These are phyloP conservation scores for Spinus olivaceus DNA, from an alignment of 2,797 vertebrate genomes.

Conservation along the genomic window DNA sequence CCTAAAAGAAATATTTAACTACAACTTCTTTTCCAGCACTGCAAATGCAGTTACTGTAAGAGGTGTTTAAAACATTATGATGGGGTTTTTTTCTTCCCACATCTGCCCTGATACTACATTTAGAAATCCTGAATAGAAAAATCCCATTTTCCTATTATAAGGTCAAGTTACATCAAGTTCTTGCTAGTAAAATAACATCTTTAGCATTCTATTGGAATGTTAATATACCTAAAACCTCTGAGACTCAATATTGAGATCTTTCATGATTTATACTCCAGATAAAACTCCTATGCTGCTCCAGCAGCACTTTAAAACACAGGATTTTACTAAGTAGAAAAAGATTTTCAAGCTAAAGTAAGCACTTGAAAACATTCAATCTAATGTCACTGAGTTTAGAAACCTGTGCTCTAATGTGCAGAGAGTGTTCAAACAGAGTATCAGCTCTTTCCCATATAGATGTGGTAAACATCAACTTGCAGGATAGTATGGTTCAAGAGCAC, in stretches of 20 bases:
- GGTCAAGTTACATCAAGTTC: slow-evolving; percentile 67
- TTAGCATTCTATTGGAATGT: slow-evolving; percentile 47
- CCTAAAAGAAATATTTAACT: slow-evolving; percentile 40
- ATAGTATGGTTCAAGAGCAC: neutral
- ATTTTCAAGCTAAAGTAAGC: slow-evolving; percentile 46
- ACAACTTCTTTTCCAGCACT: neutral
- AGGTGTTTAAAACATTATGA: neutral
- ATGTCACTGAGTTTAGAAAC: slow-evolving; percentile 17
- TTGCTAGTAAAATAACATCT: slow-evolving; percentile 54
- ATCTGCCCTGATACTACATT: neutral
- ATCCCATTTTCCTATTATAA: slow-evolving; percentile 66
- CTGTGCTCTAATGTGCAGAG: neutral
- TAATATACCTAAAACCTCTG: slow-evolving; percentile 64
- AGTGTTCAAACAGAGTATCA: neutral
- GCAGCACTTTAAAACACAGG: slow-evolving; percentile 37
- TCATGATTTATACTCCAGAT: slow-evolving; percentile 42
- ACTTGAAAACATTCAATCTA: slow-evolving; percentile 41
- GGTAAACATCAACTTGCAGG: neutral
- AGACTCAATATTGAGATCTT: slow-evolving; percentile 58
- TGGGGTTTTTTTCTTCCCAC: neutral
- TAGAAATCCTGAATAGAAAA: slow-evolving; percentile 52
- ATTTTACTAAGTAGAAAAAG: slow-evolving; percentile 29
- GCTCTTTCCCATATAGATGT: neutral
- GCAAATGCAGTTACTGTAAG: slow-evolving; percentile 46
- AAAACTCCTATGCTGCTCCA: neutral